These are phyloP conservation scores for Xyrichtys novacula DNA, from an alignment of 2,797 vertebrate species.

Conservation along the genomic window DNA sequence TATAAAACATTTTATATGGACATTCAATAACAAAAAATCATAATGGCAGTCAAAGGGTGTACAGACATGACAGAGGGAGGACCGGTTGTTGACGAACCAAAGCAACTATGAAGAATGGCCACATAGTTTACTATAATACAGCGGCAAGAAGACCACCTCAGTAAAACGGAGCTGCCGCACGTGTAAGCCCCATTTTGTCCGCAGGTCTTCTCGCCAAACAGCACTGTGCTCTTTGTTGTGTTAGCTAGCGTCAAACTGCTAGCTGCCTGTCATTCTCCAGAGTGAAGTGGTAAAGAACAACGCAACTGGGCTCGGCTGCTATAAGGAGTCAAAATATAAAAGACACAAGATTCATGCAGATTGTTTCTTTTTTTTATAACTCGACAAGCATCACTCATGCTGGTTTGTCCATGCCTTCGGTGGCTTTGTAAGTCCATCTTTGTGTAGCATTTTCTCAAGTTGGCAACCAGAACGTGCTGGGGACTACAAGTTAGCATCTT, in stretches of 20 bases:
- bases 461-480: slow-evolving; percentile 66
- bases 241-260: slow-evolving; percentile 55
- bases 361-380: slow-evolving; percentile 46
- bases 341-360: slow-evolving; percentile 84
- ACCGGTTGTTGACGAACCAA: slow-evolving; percentile 78
- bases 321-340: slow-evolving; percentile 73
- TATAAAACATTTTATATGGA: slow-evolving; percentile 88
- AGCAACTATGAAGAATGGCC: slow-evolving; percentile 78
- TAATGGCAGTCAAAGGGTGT: slow-evolving; percentile 83
- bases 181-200: slow-evolving; percentile 61
- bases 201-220: slow-evolving; percentile 58
- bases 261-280: slow-evolving; percentile 64
- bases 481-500: slow-evolving; percentile 74
- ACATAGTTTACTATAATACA: slow-evolving; percentile 78
- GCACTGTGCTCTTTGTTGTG: slow-evolving; percentile 72
- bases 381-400: slow-evolving; percentile 80
- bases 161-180: slow-evolving; percentile 60
- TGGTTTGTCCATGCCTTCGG: slow-evolving; percentile 80
- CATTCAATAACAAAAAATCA: slow-evolving; percentile 88
- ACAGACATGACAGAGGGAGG: slow-evolving; percentile 72
- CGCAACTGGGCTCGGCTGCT: slow-evolving; percentile 68
- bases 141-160: slow-evolving; percentile 71
- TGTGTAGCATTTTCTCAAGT: slow-evolving; percentile 59
- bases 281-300: slow-evolving; percentile 70
- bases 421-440: slow-evolving; percentile 69